Evolutionary conservation across 2,888 invertebrate genomes (phyloP), one percentile per base, ranked within the genome.

Genomic region (Eustalomyia histrio): DNA sequence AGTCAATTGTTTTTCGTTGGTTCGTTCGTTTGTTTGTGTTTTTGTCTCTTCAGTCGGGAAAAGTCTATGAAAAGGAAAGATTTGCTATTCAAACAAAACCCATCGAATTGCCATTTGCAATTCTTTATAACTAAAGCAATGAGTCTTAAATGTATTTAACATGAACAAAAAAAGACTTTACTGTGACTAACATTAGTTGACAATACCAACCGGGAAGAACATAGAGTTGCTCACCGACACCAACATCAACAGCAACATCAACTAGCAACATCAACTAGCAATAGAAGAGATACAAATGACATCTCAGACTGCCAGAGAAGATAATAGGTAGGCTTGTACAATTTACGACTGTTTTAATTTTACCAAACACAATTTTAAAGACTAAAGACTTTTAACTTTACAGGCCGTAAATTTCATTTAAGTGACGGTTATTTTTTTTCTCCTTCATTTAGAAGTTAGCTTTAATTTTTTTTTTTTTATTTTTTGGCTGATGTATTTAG

Each of bases 161-260:
- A 33, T 12, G 35, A 67, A 58, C 61, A 47, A 43, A 12, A 24
- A 14, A 72, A 60, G 53, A 58, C 61, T 74, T 74, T 75, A 43
- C 74, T 67, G 81, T 78, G 81, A 78, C 78, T 81, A 81, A 78
- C 67, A 78, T 75, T 63, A 75, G 74, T 74, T 81, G 76, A 81
- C 80, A 80, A 60, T 73, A 61, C 35, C 50, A 72, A 76, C 39
- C 29, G 29, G 7, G 29, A 29, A 72, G 47, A 47, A n/a, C 69
- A 50, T 76, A 16, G 5, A 69, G 65, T 29, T 14, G 43, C 43
- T 14, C 43, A 33, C 43, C 33, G 24, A 10, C 21, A 52, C 33
- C 73, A 50, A 33, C 60, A 50, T 43, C 60, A 73, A 33, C 39
- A 55, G 17, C 33, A 24, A 24, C 64, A 64, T n/a, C n/a, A n/a